A percentile compares a stretch with the other conserved stretches of the same genome.
Evolutionary conservation across 2,888 invertebrate genomes (phyloP).

Genomic region (Eurois occulta): DNA sequence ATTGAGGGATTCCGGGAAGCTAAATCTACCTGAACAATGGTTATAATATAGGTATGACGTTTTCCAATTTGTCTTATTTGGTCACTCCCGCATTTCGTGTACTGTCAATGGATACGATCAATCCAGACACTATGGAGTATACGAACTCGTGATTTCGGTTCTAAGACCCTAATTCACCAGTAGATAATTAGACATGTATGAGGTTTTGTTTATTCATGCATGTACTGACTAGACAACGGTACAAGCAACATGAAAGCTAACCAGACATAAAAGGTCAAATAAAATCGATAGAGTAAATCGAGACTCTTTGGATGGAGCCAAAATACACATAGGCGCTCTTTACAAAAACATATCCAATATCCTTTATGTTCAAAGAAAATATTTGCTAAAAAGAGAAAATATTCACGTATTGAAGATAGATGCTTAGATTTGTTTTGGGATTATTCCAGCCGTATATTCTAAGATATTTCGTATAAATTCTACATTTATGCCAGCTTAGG

Average conservation of each 20-base stretch:
- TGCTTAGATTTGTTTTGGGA: constrained; percentile 39
- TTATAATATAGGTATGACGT: background rate
- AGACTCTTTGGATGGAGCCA: constrained; percentile 5
- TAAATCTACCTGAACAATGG: constrained; percentile 1
- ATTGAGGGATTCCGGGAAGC: constrained; percentile 3
- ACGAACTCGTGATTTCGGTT: background rate
- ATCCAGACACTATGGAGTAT: background rate
- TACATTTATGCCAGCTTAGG: constrained; percentile 26
- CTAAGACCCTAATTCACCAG: background rate
- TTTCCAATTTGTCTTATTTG: background rate
- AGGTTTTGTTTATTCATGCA: background rate
- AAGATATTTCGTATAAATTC: constrained; percentile 35
- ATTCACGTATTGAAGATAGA: constrained; percentile 25
- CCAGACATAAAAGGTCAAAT: constrained; percentile 42
- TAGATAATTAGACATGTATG: background rate
- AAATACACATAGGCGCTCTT: constrained; percentile 21
- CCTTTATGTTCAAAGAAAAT: constrained; percentile 32
- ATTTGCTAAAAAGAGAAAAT: constrained; percentile 33
- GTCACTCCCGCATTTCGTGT: background rate
- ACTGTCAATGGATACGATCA: background rate
- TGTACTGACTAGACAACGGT: background rate
- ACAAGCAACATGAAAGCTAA: background rate
- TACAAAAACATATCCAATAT: constrained; percentile 41
- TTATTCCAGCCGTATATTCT: constrained; percentile 30
- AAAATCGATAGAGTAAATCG: constrained; percentile 33